Evolutionary conservation across 2,113 vertebrate species (phyloP), one percentile per base, ranked within the genome.

Genomic region (Vidua chalybeata): DNA sequence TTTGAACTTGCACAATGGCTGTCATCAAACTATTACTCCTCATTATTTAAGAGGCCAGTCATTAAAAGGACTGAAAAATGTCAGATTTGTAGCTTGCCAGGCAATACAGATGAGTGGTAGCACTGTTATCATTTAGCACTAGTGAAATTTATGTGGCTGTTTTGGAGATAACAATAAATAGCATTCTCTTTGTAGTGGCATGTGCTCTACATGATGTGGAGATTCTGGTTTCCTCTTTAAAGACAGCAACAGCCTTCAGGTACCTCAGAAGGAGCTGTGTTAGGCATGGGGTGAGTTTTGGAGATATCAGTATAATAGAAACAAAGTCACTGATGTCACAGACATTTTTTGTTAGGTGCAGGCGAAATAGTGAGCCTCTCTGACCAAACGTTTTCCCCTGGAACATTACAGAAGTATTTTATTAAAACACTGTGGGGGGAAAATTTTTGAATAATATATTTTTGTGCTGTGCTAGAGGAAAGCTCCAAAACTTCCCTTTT

Each of bases 11-110:
- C 4, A 4, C 55, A 43, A 6, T 24, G 28, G 67, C 43, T 94
- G 82, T 93, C 94, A 92, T 92, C 83, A 90, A 88, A 71, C 48
- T 71, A 62, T 88, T 93, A 63, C 55, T 69, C 59, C 83, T 89
- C 37, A 30, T 73, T 92, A 83, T 89, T 89, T 95, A 61, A 49
- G 92, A 90, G 58, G 52, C 21, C 31, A 78, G 77, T 84, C 73
- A 81, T 81, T 89, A 78, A 71, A 54, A 31, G 71, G n/a, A 56
- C 85, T 69, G 41, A 41, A 79, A 73, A 87, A 49, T 0, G 12
- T 41, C 20, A 52, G 39, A 71, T 87, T 83, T 93, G 49, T 76
- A 73, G 49, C 76, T 76, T 90, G 59, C 68, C 51, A 43, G 80
- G 72, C 33, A 51, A 13, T 58, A 19, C 33, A 88, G 67, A 59